Percentiles rank a stretch among this genome's conserved stretches.
Conservation (phyloP, 92 coral and sea anemone genomes). For the Epizoanthus ramosus region DNA sequence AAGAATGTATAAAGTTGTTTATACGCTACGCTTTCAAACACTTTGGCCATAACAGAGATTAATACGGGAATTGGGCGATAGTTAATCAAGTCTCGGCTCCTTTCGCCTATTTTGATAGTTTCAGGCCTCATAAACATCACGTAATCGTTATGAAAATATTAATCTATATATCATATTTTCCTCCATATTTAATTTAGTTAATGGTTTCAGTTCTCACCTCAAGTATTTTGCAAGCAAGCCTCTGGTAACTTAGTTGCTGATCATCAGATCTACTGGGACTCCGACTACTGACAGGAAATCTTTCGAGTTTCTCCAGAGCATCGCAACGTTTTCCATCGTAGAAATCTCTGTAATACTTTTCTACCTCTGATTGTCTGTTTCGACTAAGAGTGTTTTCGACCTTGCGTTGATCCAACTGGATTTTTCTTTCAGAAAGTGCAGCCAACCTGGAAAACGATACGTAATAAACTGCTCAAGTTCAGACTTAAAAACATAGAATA, state of each 20-base stretch:
- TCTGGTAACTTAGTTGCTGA: not conserved
- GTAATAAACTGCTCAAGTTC: too few relatives aligned
- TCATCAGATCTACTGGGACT: not conserved
- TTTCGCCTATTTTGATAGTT: too few relatives aligned
- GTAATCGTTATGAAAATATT: too few relatives aligned
- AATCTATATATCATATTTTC: too few relatives aligned
- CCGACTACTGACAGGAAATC: not conserved
- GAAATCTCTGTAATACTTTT: not conserved
- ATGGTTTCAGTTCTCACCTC: not conserved
- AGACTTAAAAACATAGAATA: too few relatives aligned
- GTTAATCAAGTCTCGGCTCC: too few relatives aligned
- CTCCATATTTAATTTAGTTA: too few relatives aligned
- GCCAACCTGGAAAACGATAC: not conserved
- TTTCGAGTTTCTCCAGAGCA: not conserved
- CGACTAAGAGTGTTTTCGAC: constrained; percentile 34
- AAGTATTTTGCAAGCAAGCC: constrained; percentile 12
- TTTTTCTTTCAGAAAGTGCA: constrained; percentile 13
- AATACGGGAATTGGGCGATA: too few relatives aligned
- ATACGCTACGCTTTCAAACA: too few relatives aligned
- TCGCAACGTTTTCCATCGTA: constrained; percentile 6
- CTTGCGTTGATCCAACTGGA: constrained; percentile 31
- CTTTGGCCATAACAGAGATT: too few relatives aligned
- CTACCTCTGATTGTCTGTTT: constrained; percentile 40
- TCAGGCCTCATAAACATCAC: too few relatives aligned
- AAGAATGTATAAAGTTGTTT: too few relatives aligned